phyloP scores from a whole-genome alignment of 2,113 vertebrate genomes.

The Rhagologus leucostigma region DNA sequence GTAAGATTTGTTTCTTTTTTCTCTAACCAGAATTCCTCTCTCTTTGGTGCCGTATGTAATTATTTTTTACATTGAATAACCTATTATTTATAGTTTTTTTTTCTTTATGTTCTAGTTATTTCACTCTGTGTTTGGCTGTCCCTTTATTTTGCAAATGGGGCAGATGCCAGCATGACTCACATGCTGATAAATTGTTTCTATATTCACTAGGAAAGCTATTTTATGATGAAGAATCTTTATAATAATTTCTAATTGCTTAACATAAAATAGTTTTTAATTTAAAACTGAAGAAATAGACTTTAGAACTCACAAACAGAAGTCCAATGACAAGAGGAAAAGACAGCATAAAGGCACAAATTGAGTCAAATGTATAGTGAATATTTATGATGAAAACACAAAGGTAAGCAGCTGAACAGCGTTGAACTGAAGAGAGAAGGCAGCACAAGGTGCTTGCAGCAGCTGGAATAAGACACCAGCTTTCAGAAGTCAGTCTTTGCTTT shows the following conservation, averaged over 20 bases:
- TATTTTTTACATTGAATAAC: neutral
- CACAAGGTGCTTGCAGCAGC: neutral
- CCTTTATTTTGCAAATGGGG: neutral
- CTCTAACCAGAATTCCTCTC: neutral
- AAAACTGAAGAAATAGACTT: neutral
- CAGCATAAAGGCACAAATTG: neutral
- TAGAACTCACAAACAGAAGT: neutral
- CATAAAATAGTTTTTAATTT: neutral
- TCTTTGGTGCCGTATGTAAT: neutral
- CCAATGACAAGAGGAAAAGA: neutral
- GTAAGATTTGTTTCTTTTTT: neutral
- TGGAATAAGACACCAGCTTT: neutral
- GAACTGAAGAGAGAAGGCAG: neutral
- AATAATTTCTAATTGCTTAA: slow-evolving; percentile 13
- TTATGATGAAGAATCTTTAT: neutral
- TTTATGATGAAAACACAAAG: neutral
- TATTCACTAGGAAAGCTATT: neutral
- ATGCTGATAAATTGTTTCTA: slow-evolving; percentile 13
- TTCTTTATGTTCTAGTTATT: neutral
- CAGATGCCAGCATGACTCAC: neutral
- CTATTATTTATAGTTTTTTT: neutral
- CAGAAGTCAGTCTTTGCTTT: neutral
- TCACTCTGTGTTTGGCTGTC: neutral
- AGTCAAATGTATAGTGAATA: neutral
- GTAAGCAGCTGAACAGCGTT: neutral